These are phyloP conservation scores for Xiphias gladius DNA, from an alignment of 2,113 vertebrate genomes.

Conservation along the genomic window DNA sequence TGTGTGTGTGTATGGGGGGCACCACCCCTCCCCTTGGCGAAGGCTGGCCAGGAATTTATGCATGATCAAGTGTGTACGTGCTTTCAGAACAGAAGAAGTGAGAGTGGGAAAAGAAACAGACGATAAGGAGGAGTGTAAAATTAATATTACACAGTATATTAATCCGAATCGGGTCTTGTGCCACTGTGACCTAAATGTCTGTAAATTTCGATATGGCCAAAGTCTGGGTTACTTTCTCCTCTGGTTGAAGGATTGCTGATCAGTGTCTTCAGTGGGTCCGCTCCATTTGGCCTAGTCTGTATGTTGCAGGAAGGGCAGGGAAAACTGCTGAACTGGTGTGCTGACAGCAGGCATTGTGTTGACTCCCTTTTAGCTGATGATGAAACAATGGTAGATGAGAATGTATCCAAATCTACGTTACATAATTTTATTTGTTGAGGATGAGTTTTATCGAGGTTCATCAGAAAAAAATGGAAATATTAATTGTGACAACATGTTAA, in stretches of 20 bases:
- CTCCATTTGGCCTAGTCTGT: not conserved
- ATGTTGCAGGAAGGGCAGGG: not conserved
- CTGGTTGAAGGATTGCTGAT: not conserved
- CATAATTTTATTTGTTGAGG: not conserved
- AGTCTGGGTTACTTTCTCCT: not conserved
- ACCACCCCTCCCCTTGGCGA: not conserved
- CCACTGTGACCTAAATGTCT: not conserved
- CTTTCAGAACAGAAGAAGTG: not conserved
- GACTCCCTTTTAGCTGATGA: not conserved
- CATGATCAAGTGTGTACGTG: slow-evolving; percentile 22
- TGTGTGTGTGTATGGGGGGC: not conserved
- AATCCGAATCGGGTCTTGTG: not conserved
- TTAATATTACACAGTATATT: not conserved
- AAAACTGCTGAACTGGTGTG: not conserved
- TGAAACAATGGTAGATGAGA: not conserved
- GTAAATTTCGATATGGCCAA: not conserved
- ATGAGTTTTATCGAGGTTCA: not conserved
- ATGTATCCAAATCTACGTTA: not conserved
- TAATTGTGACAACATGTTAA: not conserved
- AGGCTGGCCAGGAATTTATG: slow-evolving; percentile 27
- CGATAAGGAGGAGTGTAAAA: not conserved
- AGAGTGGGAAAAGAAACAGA: not conserved
- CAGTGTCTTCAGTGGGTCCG: not conserved
- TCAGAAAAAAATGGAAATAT: not conserved
- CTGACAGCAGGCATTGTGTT: no score